Conservation (phyloP, 2,797 vertebrate genomes). For the Lagocephalus sceleratus region DNA sequence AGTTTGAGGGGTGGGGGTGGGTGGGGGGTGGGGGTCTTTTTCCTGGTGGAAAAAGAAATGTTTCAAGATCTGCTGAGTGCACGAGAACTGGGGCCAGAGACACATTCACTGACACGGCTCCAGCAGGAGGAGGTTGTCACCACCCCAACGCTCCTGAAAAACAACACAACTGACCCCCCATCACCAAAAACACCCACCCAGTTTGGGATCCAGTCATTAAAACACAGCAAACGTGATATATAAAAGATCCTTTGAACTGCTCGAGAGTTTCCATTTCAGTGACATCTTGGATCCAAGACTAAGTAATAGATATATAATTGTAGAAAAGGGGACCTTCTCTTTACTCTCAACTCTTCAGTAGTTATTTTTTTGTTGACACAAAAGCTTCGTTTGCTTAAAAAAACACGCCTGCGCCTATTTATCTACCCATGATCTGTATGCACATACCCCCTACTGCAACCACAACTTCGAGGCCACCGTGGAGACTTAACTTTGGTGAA, state of each 20-base stretch:
- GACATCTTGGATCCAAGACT: background rate
- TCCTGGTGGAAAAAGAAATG: conserved; percentile 5
- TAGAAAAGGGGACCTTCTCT: background rate
- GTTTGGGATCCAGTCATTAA: background rate
- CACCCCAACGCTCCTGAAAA: background rate
- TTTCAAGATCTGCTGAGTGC: conserved; percentile 2
- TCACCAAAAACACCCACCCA: background rate
- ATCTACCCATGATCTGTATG: too few species aligned
- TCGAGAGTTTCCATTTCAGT: conserved; percentile 6
- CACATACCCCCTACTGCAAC: too few species aligned
- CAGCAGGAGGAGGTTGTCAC: background rate
- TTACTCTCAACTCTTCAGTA: background rate
- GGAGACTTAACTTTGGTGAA: background rate
- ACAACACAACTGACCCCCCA: background rate
- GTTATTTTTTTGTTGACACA: background rate
- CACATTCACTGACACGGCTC: background rate
- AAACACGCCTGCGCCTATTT: background rate
- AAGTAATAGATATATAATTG: background rate
- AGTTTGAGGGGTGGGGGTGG: conserved; percentile 16
- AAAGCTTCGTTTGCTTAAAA: background rate
- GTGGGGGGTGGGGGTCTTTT: background rate
- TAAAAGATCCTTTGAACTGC: background rate
- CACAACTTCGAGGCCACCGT: too few species aligned
- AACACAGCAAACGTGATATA: background rate
- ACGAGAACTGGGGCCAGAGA: background rate